Base-by-base conservation (phyloP, 2,888 invertebrate genomes). In the Habroteleia sp. region DNA sequence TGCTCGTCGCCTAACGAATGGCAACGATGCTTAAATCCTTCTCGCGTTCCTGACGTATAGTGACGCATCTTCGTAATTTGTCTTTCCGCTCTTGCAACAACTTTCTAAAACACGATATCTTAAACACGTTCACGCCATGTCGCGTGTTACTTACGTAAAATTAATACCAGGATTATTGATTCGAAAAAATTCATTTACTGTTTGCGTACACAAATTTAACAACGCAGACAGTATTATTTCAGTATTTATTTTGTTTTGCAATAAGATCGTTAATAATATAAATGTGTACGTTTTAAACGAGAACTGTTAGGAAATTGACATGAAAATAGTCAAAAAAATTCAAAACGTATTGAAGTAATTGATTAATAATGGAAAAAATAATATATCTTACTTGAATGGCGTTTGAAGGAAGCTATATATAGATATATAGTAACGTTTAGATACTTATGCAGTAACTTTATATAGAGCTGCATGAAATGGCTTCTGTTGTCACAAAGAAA, bases 1-100 rank as follows among this genome's bases (percentile, higher is more conserved):
- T 52, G 74, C 56, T 29, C 37, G 63, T 76, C 65, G 74, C 74
- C 50, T 60, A 48, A 56, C 74, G 54, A 75, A 75, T 73, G 44
- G 66, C 66, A 62, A 63, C 74, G 75, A 73, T 66, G 60, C 66
- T 74, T 66, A 42, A 73, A 74, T 50, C 68, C 69, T 60, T 58
- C 52, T 65, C 48, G 50, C 76, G 69, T 75, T 74, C 54, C 44
- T 80, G 76, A 39, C 60, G 31, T 66, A 58, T 66, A 52, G 58
- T 52, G 44, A 58, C 65, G 72, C 58, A 65, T 65, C 63, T 50
- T 37, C 42, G 58, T 50, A 65, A 58, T 73, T 73, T 56, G 42
- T 46, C 71, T 71, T 54, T 71, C 25, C 46, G 31, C 11, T 27
- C 37, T 33, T 44, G 66, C 54, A 46, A 66, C 66, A 44, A 65